Evolutionary conservation across 2,797 vertebrate genomes (phyloP), one percentile per base, ranked within the genome.

Genomic region (Sciurus vulgaris): DNA sequence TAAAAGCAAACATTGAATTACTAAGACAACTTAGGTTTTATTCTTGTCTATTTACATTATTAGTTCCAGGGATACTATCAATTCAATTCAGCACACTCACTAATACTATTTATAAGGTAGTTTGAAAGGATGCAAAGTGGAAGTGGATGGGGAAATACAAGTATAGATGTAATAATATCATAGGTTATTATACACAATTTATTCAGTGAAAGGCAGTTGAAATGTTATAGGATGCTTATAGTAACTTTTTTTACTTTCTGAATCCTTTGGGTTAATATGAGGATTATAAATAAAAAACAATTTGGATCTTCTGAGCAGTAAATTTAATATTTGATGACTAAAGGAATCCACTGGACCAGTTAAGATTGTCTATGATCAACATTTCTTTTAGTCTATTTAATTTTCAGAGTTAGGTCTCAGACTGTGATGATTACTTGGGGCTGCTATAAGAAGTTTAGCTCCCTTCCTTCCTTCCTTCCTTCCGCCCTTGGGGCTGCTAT

Each of bases 1-100:
- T 69, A 61, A 89, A 89, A 91, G 22, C 59, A 91, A 91, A 81
- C 84, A 15, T 22, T 38, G 91, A 69, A 95, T 89, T 89, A 86
- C 24, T 63, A 41, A 72, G n/a, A 73, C 51, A 74, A 67, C 18
- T 65, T 72, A 35, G 49, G 17, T 93, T 90, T 92, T 67, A 69
- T 74, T 77, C 15, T 78, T 59, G 67, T 86, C n/a, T 72, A 30
- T 73, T 92, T 49, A 47, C 28, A n/a, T 33, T 22, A 30, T 93
- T 63, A 73, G 15, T 47, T 61, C n/a, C 38, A 35, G 35, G 30
- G 61, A 91, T 33, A 83, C 26, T 73, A n/a, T 89, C 49, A 61
- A 2, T 54, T 67, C 49, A 81, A 93, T 84, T 77, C 44, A 65
- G 35, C 35, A 82, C 38, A 24, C 89, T 89, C 33, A 74, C 56